Conservation (phyloP, 2,797 vertebrate species). For the Cephalopachus bancanus region DNA sequence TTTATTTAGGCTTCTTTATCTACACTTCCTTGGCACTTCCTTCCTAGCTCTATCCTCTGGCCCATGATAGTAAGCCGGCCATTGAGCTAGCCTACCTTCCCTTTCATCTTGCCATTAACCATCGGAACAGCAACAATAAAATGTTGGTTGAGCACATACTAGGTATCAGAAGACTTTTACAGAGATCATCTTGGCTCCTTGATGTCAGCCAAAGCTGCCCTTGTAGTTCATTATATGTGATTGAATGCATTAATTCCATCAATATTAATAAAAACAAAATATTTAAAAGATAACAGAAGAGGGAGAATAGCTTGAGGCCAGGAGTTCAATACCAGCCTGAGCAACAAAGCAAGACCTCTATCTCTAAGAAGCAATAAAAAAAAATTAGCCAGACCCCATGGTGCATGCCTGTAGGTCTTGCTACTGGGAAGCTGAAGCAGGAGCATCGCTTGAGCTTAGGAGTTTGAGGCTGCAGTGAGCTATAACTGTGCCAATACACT, state of each 20-base stretch:
- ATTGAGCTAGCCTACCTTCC: not conserved
- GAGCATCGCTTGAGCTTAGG: too few relatives aligned
- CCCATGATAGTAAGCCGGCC: not conserved
- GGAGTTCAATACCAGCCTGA: too few relatives aligned
- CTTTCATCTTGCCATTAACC: not conserved
- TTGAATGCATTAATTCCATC: not conserved
- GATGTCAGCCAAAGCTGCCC: not conserved
- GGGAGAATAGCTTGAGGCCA: too few relatives aligned
- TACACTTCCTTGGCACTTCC: not conserved
- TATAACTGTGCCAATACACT: too few relatives aligned
- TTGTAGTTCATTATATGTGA: not conserved
- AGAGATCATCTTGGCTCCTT: not conserved
- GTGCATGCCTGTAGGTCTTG: too few relatives aligned
- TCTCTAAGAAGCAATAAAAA: too few relatives aligned
- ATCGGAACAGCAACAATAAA: not conserved
- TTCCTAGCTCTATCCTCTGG: not conserved
- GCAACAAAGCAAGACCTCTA: too few relatives aligned
- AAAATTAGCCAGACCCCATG: too few relatives aligned
- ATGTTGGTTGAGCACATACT: not conserved
- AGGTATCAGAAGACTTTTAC: not conserved
- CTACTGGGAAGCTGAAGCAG: too few relatives aligned
- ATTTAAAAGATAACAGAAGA: not conserved
- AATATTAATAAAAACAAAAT: conserved; percentile 10
- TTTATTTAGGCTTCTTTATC: conserved; percentile 48
- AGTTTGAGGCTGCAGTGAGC: too few relatives aligned